Evolutionary conservation across 2,113 vertebrate genomes (phyloP), one percentile per base, ranked within the genome.

Genomic region (Gymnobelideus leadbeateri): DNA sequence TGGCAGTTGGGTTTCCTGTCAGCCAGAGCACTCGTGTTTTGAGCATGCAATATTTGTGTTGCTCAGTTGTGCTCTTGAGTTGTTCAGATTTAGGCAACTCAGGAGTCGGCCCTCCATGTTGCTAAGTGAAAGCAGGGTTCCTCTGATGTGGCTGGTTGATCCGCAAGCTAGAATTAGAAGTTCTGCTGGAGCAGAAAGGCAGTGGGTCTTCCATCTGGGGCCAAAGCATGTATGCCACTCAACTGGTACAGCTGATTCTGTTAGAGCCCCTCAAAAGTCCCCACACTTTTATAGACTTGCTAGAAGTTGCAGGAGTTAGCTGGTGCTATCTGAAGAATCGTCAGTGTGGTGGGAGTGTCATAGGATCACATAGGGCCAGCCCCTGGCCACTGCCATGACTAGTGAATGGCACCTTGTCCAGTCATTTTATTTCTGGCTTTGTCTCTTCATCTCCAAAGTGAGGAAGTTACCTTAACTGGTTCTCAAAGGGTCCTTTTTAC

Each of bases 171-270:
- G 54, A 90, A 26, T 90, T 26, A 94, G 93, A 91, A 89, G 61
- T 8, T 95, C n/a, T 84, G 16, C 28, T 91, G 89, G 94, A 93
- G 95, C 12, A 92, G 89, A 95, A 84, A 31, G 92, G 46, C 95
- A 94, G 10, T 89, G 46, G 55, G 51, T 94, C 10, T 95, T 51
- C 77, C 91, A 84, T 96, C 91, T 95, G 21, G 43, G 93, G 92
- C 94, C 96, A 97, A 92, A 97, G 92, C 96, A 97, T 94, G 95
- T 46, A 0, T 84, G 94, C 91, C 97, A 53, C 96, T 97, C 53
- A 90, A 89, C 92, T 91, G 24, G 77, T 16, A 77, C 61, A 77
- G 5, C 61, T 77, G 0, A 77, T 84, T 84, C 51, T 92, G 92
- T 89, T 92, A 95, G 93, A 93, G 8, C 23, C 91, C 91, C 91